Conservation (phyloP, 2,113 vertebrate genomes). For the Oreotrochilus melanogaster region DNA sequence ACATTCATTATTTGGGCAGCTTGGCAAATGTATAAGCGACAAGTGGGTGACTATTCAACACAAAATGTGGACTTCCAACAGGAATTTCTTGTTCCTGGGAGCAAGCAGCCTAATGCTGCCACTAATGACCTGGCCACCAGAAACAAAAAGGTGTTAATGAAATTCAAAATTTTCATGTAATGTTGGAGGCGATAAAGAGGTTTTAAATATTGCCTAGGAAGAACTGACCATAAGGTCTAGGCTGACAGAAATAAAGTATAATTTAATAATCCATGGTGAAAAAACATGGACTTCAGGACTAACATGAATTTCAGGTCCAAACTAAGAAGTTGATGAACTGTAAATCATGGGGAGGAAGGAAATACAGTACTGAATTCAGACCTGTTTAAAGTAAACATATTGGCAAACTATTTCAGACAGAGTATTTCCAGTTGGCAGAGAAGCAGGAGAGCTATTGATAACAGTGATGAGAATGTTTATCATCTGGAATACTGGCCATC, state of each 20-base stretch:
- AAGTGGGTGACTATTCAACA: neutral
- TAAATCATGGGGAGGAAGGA: neutral
- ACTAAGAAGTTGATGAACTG: neutral
- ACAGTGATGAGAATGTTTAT: neutral
- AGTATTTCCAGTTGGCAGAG: neutral
- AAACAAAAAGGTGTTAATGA: neutral
- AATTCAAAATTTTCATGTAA: neutral
- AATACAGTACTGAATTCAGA: neutral
- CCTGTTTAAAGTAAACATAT: neutral
- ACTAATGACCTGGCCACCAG: neutral
- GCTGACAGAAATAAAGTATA: neutral
- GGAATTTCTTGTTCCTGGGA: conserved; percentile 25
- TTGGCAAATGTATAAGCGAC: neutral
- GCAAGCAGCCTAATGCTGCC: neutral
- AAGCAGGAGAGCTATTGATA: neutral
- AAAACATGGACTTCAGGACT: neutral
- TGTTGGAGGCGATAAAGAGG: neutral
- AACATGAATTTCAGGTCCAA: neutral
- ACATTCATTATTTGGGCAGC: neutral
- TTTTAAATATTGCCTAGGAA: neutral
- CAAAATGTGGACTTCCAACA: neutral
- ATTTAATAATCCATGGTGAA: neutral
- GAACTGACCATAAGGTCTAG: neutral
- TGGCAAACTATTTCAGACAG: neutral
- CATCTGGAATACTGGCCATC: neutral